phyloP scores from a whole-genome alignment of 2,888 invertebrate species.

The Thereva unica region DNA sequence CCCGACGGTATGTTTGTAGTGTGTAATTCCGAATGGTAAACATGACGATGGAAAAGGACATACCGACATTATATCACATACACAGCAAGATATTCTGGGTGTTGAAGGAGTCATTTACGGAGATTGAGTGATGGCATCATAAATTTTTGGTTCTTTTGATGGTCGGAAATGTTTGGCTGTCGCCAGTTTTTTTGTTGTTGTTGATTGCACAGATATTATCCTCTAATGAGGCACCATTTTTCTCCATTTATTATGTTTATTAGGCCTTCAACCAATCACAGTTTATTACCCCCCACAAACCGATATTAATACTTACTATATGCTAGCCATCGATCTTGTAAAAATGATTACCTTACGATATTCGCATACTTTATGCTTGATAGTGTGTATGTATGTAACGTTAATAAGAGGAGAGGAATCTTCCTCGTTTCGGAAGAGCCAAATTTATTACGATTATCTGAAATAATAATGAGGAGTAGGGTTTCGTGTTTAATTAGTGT shows the following conservation, averaged over 20 bases:
- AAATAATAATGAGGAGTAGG: too few species aligned
- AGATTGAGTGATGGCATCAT: slow-evolving; percentile 23
- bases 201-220: slow-evolving; percentile 8
- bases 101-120: slow-evolving; percentile 17
- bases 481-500: too few species aligned
- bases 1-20: too few species aligned
- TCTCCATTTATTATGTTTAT: slow-evolving; percentile 23
- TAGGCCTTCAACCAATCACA: slow-evolving; percentile 13
- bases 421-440: too few species aligned
- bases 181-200: slow-evolving; percentile 10
- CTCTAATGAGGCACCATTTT: slow-evolving; percentile 11
- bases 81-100: neutral
- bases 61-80: neutral
- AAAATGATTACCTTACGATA: too few species aligned
- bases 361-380: too few species aligned
- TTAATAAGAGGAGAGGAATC: too few species aligned
- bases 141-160: slow-evolving; percentile 13
- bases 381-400: too few species aligned
- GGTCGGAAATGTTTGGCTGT: slow-evolving; percentile 17
- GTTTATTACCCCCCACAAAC: neutral
- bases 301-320: too few species aligned
- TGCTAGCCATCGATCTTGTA: too few species aligned
- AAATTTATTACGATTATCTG: too few species aligned
- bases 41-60: neutral
- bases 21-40: too few species aligned